These are phyloP conservation scores for Dasypolia templi DNA, from an alignment of 2,888 invertebrate species.

Conservation along the genomic window DNA sequence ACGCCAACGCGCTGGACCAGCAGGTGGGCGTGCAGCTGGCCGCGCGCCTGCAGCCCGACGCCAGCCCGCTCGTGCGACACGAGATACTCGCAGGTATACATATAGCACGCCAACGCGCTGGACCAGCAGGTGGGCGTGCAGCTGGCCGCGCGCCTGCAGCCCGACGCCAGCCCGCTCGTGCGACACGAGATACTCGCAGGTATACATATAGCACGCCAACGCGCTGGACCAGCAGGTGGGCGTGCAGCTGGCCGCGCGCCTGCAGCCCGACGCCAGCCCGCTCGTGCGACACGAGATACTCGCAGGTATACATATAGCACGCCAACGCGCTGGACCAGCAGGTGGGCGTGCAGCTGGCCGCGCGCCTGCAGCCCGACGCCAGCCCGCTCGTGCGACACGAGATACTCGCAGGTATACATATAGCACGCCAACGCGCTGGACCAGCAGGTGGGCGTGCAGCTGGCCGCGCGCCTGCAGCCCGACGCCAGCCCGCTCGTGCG, in stretches of 20 bases:
- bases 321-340: conserved; percentile 98
- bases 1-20: conserved; percentile 98
- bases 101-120: conserved; percentile 96
- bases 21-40: conserved; percentile 97
- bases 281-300: conserved; percentile 97
- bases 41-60: conserved; percentile 94
- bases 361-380: conserved; percentile 94
- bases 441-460: conserved; percentile 96
- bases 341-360: conserved; percentile 96
- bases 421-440: conserved; percentile 98
- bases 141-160: conserved; percentile 93
- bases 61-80: conserved; percentile 96
- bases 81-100: conserved; percentile 95
- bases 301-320: conserved; percentile 93
- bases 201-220: conserved; percentile 94
- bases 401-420: conserved; percentile 93
- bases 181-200: conserved; percentile 96
- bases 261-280: conserved; percentile 95
- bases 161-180: conserved; percentile 97
- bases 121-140: conserved; percentile 98
- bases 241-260: conserved; percentile 95
- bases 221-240: conserved; percentile 98
- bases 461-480: conserved; percentile 93
- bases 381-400: conserved; percentile 96
- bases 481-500: conserved; percentile 98